Evolutionary conservation across 2,797 vertebrate genomes (phyloP).

Genomic region (Gymnocypris eckloni): DNA sequence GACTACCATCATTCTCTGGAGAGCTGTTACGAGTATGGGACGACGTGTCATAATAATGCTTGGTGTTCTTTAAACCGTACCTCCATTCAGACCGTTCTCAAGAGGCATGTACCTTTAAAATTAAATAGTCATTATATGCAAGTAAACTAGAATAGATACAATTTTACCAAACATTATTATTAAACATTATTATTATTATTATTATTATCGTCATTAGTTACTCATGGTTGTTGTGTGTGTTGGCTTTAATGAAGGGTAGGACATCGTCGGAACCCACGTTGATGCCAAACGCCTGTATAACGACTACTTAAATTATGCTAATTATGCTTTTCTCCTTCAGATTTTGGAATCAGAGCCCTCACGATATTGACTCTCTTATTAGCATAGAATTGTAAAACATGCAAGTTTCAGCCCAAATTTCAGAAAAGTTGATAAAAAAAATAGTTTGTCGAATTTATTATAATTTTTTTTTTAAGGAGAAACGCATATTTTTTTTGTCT

Average conservation of each 20-base stretch:
- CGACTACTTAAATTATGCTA: conserved; percentile 40
- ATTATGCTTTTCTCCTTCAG: background rate
- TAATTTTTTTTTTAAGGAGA: conserved; percentile 71
- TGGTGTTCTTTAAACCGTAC: conserved; percentile 75
- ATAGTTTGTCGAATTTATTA: conserved; percentile 8
- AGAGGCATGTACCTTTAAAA: conserved; percentile 81
- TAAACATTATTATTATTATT: conserved; percentile 64
- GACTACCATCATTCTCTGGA: background rate
- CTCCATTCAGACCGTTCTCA: conserved; percentile 80
- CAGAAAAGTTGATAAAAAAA: background rate
- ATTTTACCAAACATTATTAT: conserved; percentile 75
- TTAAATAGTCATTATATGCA: conserved; percentile 83
- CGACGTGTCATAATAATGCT: conserved; percentile 65
- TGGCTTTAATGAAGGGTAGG: conserved; percentile 41
- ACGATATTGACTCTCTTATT: conserved; percentile 27
- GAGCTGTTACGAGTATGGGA: conserved; percentile 51
- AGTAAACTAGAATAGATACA: conserved; percentile 81
- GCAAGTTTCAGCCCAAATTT: conserved; percentile 55
- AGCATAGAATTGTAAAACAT: conserved; percentile 48
- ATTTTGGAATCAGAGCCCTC: conserved; percentile 7
- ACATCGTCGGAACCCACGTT: conserved; percentile 5
- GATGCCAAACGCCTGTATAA: background rate
- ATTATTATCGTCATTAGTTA: conserved; percentile 62
- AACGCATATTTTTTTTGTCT: conserved; percentile 79
- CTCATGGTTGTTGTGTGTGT: conserved; percentile 58